Conservation (phyloP, 1,140 invertebrate species). For the Atopsyche davidsoni region DNA sequence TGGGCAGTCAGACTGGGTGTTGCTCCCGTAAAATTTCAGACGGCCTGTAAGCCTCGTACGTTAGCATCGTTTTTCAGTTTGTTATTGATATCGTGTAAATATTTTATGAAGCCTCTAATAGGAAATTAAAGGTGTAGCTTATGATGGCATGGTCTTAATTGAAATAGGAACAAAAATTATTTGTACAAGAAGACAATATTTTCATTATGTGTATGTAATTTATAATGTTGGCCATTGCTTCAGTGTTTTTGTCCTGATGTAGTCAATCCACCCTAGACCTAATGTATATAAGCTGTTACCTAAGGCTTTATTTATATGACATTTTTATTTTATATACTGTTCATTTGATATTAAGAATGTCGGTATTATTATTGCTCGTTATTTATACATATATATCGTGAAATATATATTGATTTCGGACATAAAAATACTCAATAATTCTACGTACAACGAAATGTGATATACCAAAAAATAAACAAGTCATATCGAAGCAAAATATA, state of each 20-base stretch:
- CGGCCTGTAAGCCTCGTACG: neutral
- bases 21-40: too few relatives aligned
- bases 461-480: too few relatives aligned
- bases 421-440: too few relatives aligned
- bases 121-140: too few relatives aligned
- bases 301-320: neutral
- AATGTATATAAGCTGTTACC: neutral
- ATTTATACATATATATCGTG: neutral
- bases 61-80: neutral
- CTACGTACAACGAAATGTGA: too few relatives aligned
- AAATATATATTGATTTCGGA: too few relatives aligned
- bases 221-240: neutral
- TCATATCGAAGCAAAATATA: too few relatives aligned
- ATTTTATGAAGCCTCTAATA: neutral
- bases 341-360: neutral
- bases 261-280: neutral
- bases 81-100: neutral
- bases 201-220: slow-evolving; percentile 1
- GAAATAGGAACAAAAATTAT: neutral
- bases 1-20: slow-evolving; percentile 4
- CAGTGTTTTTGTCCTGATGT: neutral
- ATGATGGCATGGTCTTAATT: too few relatives aligned
- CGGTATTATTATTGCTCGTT: neutral
- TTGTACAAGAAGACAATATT: neutral
- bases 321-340: neutral